Base-by-base conservation (phyloP, 1,140 invertebrate genomes). In the Acromyrmex echinatior region DNA sequence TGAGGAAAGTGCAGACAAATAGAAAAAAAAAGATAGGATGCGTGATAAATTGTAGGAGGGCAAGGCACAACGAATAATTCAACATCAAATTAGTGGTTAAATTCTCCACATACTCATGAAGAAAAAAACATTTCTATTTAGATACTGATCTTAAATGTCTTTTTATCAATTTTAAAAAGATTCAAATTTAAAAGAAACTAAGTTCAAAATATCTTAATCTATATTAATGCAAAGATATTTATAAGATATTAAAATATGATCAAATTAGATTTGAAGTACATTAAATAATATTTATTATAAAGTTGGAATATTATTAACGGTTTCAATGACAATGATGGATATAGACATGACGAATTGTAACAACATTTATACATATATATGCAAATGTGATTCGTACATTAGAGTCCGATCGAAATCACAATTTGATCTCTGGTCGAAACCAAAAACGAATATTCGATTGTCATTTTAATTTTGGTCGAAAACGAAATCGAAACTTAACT, bases 101-200 rank as follows among this genome's bases (percentile, higher is more conserved):
- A 45, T 45, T 45, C 39, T 45, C 9, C 28, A 31, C 7, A 9
- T 28, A 5, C 68, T 80, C 0, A 6, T 1, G 25, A 18, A 77
- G 28, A n/a, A 53, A 78, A 49, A 78, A 28, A 10, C n/a, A 58
- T 63, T 62, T 49, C n/a, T 73, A 74, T 56, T 74, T 74, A 12
- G 2, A 14, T 14, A 21, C n/a, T 21, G 10, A 10, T 35, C 10
- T n/a, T 25, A 62, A 49, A 45, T 0, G 14, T 51, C 14, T 18
- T 49, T 28, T 76, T 14, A 3, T 81, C 16, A 39, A 28, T 25
- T 70, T 39, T 16, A 35, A 66, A 12, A 70, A 28, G 10, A 58
- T 45, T 58, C 16, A 0, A 28, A 7, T 6, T 71, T 60, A 14
- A 28, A 3, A 0, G 45, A 65, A 71, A 39, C n/a, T 66, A 3